These are phyloP conservation scores for Piprites chloris DNA, from an alignment of 2,113 vertebrate species.

Conservation along the genomic window DNA sequence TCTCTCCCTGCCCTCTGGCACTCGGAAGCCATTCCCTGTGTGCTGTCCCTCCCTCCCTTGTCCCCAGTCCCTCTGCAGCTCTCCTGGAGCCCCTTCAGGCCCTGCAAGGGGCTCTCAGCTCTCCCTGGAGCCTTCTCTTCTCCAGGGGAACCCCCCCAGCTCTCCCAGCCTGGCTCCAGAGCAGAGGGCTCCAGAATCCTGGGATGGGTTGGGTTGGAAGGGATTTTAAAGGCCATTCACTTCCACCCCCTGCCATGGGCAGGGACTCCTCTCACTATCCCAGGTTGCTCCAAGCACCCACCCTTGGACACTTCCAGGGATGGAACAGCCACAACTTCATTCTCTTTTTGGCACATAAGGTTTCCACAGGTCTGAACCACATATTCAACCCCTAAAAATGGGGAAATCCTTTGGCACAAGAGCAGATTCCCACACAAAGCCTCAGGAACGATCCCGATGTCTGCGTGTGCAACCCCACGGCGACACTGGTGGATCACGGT, in stretches of 20 bases:
- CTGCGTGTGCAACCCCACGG: background rate
- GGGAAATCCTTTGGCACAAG: background rate
- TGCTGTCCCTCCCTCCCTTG: background rate
- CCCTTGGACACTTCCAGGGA: background rate
- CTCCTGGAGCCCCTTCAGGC: background rate
- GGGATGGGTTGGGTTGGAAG: background rate
- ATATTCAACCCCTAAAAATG: fast-evolving
- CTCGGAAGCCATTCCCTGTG: background rate
- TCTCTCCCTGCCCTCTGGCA: background rate
- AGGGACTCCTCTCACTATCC: background rate
- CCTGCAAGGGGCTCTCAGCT: background rate
- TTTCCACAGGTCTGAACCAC: background rate
- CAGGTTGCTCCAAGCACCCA: background rate
- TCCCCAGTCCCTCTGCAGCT: background rate
- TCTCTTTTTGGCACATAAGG: background rate
- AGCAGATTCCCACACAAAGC: background rate
- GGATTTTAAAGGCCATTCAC: background rate
- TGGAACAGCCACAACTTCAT: background rate
- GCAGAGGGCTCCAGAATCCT: background rate
- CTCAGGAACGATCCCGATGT: fast-evolving
- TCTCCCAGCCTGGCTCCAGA: background rate
- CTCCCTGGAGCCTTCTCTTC: background rate
- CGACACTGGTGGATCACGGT: background rate
- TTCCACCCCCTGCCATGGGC: background rate
- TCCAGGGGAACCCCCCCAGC: background rate